Evolutionary conservation across 2,888 invertebrate species (phyloP).

Genomic region (Synanthedon vespiformis): DNA sequence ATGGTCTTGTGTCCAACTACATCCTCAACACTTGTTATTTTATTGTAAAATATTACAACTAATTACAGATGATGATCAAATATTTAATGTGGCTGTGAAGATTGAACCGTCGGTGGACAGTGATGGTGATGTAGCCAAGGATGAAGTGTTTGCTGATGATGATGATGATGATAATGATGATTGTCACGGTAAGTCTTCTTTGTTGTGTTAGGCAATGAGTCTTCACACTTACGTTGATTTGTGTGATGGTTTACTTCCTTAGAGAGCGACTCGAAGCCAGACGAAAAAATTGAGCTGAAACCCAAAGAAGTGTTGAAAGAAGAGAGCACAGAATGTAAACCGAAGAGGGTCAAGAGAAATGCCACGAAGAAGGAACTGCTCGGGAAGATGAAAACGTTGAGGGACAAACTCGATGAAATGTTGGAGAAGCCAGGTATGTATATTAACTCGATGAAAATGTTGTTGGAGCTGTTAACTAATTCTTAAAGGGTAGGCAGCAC

Average conservation of each 20-base stretch:
- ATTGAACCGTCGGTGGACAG: slow-evolving; percentile 21
- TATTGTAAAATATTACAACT: too few relatives aligned
- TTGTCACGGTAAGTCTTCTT: too few relatives aligned
- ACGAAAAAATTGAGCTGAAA: neutral
- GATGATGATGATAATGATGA: neutral
- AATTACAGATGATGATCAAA: slow-evolving; percentile 17
- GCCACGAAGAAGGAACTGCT: slow-evolving; percentile 13
- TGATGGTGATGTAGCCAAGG: slow-evolving; percentile 12
- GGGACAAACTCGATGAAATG: slow-evolving; percentile 28
- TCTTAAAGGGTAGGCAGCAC: too few relatives aligned
- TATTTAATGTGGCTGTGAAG: slow-evolving; percentile 29
- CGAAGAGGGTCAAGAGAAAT: neutral
- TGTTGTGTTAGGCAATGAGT: too few relatives aligned
- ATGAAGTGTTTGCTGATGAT: neutral
- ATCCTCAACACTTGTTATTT: too few relatives aligned
- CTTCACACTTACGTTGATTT: too few relatives aligned
- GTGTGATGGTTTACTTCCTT: too few relatives aligned
- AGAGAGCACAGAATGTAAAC: neutral
- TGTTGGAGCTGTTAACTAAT: too few relatives aligned
- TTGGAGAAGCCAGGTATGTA: slow-evolving; percentile 25
- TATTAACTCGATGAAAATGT: neutral
- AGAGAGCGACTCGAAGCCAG: neutral
- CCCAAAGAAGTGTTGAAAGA: neutral
- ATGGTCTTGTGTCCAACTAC: too few relatives aligned
- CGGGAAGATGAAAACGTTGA: slow-evolving; percentile 20